A percentile compares a stretch with the other conserved stretches of the same genome.
Evolutionary conservation across 2,797 vertebrate species (phyloP).

Genomic region (Tiaroga cobitis): DNA sequence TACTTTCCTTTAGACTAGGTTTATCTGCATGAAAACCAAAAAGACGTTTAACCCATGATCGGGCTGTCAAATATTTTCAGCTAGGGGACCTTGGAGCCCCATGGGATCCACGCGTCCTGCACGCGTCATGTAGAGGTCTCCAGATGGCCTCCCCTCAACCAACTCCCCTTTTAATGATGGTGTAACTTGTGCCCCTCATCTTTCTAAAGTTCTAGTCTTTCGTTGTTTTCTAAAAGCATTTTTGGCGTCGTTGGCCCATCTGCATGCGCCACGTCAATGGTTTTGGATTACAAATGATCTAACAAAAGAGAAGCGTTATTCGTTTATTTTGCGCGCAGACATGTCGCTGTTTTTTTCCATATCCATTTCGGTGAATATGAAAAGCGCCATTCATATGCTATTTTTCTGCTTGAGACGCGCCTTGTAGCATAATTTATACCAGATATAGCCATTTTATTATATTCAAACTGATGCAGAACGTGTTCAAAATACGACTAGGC

Average conservation of each 20-base stretch:
- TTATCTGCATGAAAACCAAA: neutral
- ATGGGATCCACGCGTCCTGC: slow-evolving; percentile 80
- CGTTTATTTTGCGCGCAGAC: slow-evolving; percentile 43
- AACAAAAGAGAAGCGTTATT: slow-evolving; percentile 56
- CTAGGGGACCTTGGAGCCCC: slow-evolving; percentile 64
- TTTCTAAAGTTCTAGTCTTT: slow-evolving; percentile 48
- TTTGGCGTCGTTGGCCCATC: slow-evolving; percentile 75
- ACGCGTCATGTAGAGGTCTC: slow-evolving; percentile 76
- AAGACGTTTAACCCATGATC: neutral
- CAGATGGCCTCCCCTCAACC: slow-evolving; percentile 78
- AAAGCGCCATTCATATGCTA: neutral
- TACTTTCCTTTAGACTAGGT: neutral
- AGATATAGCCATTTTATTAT: neutral
- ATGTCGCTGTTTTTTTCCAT: slow-evolving; percentile 8
- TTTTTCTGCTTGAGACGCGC: neutral
- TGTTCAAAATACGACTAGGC: neutral
- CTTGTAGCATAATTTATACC: neutral
- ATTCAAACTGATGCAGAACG: neutral
- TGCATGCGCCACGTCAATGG: slow-evolving; percentile 63
- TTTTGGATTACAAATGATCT: slow-evolving; percentile 53
- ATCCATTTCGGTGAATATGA: neutral
- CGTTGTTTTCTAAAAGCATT: slow-evolving; percentile 61
- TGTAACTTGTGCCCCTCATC: slow-evolving; percentile 22
- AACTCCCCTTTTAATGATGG: slow-evolving; percentile 45
- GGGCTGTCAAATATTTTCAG: slow-evolving; percentile 47